phyloP scores from a whole-genome alignment of 2,797 vertebrate species.

The Lepus oiostolus region DNA sequence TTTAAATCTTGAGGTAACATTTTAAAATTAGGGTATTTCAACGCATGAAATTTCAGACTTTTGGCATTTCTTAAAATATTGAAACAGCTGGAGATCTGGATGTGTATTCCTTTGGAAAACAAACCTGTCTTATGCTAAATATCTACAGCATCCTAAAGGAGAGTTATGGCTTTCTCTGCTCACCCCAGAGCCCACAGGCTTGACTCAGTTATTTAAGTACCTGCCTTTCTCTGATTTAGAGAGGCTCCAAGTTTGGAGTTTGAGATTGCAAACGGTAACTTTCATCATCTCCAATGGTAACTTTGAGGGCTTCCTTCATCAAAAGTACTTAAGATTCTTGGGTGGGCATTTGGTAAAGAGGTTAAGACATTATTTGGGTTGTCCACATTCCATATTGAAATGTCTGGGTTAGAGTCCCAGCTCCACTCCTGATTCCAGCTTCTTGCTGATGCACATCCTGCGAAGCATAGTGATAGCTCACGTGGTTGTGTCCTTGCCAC shows the following conservation, averaged over 20 bases:
- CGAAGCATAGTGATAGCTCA: too few species aligned
- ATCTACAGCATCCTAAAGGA: background rate
- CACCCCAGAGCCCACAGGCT: background rate
- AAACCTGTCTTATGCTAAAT: background rate
- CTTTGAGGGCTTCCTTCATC: background rate
- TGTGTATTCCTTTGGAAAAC: conserved; percentile 32
- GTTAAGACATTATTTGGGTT: too few species aligned
- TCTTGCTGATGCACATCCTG: too few species aligned
- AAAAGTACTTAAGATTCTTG: conserved; percentile 21
- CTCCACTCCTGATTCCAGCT: too few species aligned
- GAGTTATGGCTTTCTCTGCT: background rate
- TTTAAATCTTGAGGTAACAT: conserved; percentile 49
- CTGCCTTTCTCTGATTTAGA: background rate
- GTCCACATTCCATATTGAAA: too few species aligned
- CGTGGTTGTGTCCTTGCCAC: too few species aligned
- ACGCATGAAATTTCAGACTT: background rate
- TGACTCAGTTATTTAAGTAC: background rate
- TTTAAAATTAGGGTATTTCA: conserved; percentile 39
- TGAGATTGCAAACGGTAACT: background rate
- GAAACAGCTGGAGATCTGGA: conserved; percentile 3
- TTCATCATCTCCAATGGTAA: background rate
- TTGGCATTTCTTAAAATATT: conserved; percentile 36
- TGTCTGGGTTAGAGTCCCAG: too few species aligned
- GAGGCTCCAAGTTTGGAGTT: background rate
- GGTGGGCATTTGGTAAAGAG: too few species aligned